phyloP scores from a whole-genome alignment of 1,140 invertebrate species.

The Eumaeus atala region DNA sequence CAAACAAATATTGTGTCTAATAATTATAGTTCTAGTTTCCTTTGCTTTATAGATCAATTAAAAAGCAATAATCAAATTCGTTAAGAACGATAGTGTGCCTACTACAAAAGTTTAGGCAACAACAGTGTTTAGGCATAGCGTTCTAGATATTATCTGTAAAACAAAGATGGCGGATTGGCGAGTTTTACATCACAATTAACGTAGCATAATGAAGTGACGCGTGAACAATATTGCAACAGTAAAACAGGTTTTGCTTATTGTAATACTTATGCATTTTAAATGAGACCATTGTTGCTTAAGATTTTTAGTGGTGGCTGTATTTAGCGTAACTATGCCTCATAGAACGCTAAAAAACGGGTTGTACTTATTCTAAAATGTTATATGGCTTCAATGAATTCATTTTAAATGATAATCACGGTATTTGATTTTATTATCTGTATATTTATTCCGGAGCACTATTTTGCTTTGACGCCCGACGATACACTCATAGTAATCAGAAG shows the following conservation, averaged over 20 bases:
- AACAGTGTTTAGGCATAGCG: slow-evolving; percentile 8
- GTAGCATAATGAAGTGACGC: slow-evolving; percentile 41
- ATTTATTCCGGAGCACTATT: too few species aligned
- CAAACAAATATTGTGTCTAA: background rate
- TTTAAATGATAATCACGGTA: too few species aligned
- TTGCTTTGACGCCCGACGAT: too few species aligned
- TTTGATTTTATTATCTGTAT: too few species aligned
- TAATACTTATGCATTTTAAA: slow-evolving; percentile 28
- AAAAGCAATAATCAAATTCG: too few species aligned
- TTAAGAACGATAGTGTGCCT: too few species aligned
- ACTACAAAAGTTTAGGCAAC: background rate
- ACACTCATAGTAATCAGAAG: too few species aligned
- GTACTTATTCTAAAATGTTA: too few species aligned
- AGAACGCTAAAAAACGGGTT: too few species aligned
- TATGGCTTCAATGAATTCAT: too few species aligned
- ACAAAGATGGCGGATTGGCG: slow-evolving; percentile 51
- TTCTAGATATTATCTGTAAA: slow-evolving; percentile 35
- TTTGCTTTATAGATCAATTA: too few species aligned
- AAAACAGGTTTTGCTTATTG: slow-evolving; percentile 60
- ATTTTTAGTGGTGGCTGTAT: slow-evolving; percentile 12
- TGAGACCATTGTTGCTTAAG: slow-evolving; percentile 17
- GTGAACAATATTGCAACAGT: slow-evolving; percentile 55
- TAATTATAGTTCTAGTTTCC: too few species aligned
- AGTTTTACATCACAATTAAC: slow-evolving; percentile 59
- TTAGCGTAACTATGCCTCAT: background rate